Conservation (phyloP, 2,888 invertebrate species). For the Tridacna crocea region DNA sequence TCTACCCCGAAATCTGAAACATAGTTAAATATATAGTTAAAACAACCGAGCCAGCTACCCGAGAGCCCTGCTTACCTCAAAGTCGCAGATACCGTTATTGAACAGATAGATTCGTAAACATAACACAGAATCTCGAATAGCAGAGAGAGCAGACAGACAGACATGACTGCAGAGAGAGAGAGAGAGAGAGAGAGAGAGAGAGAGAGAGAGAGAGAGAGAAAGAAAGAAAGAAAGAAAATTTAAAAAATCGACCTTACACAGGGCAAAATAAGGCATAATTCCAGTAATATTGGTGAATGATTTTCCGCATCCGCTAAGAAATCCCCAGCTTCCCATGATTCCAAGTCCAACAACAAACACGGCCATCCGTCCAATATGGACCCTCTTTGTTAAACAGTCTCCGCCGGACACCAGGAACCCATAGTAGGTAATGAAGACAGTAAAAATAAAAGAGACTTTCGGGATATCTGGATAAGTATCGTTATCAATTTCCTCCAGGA, state of each 20-base stretch:
- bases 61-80: no score
- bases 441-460: slow-evolving; percentile 46
- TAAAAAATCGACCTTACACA: slow-evolving; percentile 34
- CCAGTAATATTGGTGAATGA: slow-evolving; percentile 49
- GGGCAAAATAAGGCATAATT: slow-evolving; percentile 38
- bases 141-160: no score
- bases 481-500: slow-evolving; percentile 47
- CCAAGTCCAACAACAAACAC: slow-evolving; percentile 36
- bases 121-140: no score
- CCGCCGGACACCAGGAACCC: slow-evolving; percentile 52
- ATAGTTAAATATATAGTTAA: background rate
- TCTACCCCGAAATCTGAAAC: background rate
- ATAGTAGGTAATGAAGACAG: slow-evolving; percentile 48
- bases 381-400: slow-evolving; percentile 46
- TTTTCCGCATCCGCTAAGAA: slow-evolving; percentile 39
- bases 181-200: no score
- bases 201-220: no score
- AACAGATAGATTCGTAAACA: no score
- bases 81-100: no score
- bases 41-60: no score
- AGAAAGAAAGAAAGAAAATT: no score
- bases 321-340: slow-evolving; percentile 47
- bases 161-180: no score
- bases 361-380: slow-evolving; percentile 44
- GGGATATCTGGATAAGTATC: slow-evolving; percentile 52